Conservation (phyloP, 2,888 invertebrate genomes). For the Zaprionus lineosus region DNA sequence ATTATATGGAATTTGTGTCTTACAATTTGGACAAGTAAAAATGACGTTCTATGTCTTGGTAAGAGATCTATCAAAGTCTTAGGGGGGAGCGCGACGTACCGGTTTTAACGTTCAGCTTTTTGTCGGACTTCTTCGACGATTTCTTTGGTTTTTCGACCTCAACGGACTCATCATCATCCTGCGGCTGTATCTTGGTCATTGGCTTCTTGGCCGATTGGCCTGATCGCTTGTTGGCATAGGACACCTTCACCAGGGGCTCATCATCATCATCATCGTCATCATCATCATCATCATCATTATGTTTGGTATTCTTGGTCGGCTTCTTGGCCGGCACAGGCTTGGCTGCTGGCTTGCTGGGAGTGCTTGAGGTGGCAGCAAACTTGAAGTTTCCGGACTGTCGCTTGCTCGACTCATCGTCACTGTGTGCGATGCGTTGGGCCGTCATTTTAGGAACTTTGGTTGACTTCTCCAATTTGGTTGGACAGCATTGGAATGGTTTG, state of each 20-base stretch:
- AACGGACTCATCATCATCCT: constrained; percentile 59
- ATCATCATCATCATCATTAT: constrained; percentile 45
- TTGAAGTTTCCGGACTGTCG: constrained; percentile 69
- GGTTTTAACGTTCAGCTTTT: constrained; percentile 84
- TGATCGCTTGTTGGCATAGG: constrained; percentile 79
- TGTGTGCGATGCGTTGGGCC: constrained; percentile 82
- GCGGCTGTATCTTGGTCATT: constrained; percentile 40
- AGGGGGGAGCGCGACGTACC: constrained; percentile 89
- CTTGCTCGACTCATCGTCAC: constrained; percentile 67
- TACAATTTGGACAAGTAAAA: constrained; percentile 38
- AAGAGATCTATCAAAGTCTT: too few relatives aligned
- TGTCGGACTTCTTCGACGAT: constrained; percentile 74
- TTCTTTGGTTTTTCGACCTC: constrained; percentile 76
- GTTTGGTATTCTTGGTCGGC: constrained; percentile 34
- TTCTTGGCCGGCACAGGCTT: constrained; percentile 55
- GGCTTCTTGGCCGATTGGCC: constrained; percentile 63
- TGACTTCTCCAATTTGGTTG: constrained; percentile 90
- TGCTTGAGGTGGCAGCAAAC: constrained; percentile 51
- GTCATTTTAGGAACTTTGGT: constrained; percentile 92
- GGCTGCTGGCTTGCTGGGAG: constrained; percentile 47
- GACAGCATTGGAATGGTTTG: constrained; percentile 96
- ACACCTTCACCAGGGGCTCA: constrained; percentile 80
- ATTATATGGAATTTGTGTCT: constrained; percentile 37
- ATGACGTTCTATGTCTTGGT: too few relatives aligned
- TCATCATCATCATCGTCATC: constrained; percentile 66